Evolutionary conservation across 2,888 invertebrate genomes (phyloP).

Genomic region (Agrotis clavis): DNA sequence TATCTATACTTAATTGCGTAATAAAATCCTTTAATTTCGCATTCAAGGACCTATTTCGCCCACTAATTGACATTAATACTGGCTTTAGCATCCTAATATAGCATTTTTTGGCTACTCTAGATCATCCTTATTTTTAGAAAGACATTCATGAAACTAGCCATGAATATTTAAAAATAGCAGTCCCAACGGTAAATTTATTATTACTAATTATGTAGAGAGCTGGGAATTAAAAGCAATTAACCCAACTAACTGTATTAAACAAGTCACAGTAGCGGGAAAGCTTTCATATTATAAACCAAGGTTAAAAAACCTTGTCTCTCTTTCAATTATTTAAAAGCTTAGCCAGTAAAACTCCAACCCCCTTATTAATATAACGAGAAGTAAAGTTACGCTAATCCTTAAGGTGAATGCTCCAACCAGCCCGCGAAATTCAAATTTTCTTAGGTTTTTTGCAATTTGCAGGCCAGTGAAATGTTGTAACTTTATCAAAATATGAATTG

Average conservation of each 20-base stretch:
- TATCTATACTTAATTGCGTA: conserved; percentile 5
- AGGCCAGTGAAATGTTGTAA: no score
- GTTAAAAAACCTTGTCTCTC: neutral
- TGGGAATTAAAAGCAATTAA: conserved; percentile 27
- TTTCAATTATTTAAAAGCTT: conserved; percentile 4
- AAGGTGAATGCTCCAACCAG: no score
- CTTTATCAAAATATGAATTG: no score
- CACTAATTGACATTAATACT: neutral
- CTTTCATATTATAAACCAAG: conserved; percentile 9
- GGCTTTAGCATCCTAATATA: neutral
- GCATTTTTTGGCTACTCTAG: neutral
- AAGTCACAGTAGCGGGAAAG: conserved; percentile 3
- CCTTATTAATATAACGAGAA: no score
- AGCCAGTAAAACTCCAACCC: no score
- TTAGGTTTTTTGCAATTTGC: no score
- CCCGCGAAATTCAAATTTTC: no score
- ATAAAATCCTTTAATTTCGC: neutral
- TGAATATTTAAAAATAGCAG: conserved; percentile 23
- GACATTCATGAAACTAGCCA: conserved; percentile 4
- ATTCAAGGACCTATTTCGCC: neutral
- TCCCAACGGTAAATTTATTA: conserved; percentile 9
- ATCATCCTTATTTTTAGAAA: conserved; percentile 2
- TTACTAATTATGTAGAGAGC: conserved; percentile 23
- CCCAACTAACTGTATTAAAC: conserved; percentile 11
- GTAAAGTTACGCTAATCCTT: no score